Base-by-base conservation (phyloP, 2,888 invertebrate species). In the Boloria euphrosyne region DNA sequence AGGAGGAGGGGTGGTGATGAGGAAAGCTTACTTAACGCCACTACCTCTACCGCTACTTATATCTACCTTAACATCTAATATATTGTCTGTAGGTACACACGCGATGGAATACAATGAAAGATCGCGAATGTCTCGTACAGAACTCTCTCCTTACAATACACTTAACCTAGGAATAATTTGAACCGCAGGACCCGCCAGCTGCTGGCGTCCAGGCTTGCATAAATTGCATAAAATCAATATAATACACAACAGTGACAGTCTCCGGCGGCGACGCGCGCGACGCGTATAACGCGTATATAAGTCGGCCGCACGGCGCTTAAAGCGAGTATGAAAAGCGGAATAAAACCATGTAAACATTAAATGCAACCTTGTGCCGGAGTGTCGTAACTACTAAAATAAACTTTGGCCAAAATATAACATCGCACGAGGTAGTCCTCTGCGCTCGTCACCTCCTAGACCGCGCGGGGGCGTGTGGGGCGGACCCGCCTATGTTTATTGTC, bases 341-440 rank as follows among this genome's bases (percentile, higher is more conserved):
- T 46, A 43, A 31, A 50, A 44, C 10, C 10, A 10, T 38, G 13
- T 53, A 27, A 61, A 60, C 13, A 47, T 51, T 46, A 55, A 66
- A 22, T 22, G 22, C 22, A 22, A 22, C 22, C 22, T 22, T 22
- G 22, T 47, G 22, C 44, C 18, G 7, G 13, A 47, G 13, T 44
- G 6, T 6, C 5, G 72, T 77, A 82, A 82, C 73, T 81, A 84
- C 81, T 85, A 80, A 86, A 84, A 84, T 85, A 86, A 85, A 87
- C 87, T 89, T 89, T 89, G 89, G 88, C 84, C 76, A 83, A 82
- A 75, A 79, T 74, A 76, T 78, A 75, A 77, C 78, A 79, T 85
- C 85, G 85, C 84, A 85, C 74, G 75, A 22, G 22, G 51, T 16
- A 16, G 16, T 7, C 47, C 6, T n/a, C 47, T 47, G 17, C 53